Percentiles rank a stretch among this genome's conserved stretches.
These are phyloP conservation scores for Microctenopoma steveboyesi DNA, from an alignment of 2,797 vertebrate genomes.

Conservation along the genomic window DNA sequence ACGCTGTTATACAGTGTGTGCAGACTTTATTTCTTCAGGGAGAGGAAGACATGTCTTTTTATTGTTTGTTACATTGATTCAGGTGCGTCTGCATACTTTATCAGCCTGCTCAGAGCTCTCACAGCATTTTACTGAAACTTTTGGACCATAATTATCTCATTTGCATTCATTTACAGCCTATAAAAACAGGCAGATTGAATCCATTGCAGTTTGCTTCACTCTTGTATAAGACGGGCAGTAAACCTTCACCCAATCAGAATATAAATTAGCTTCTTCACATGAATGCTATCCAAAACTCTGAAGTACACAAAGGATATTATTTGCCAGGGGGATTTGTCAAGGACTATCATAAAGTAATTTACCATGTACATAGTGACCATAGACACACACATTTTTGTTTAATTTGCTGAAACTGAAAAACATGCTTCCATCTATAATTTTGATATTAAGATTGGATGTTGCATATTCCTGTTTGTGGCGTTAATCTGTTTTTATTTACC, in stretches of 20 bases:
- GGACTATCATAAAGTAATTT: constrained; percentile 58
- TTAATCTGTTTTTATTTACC: constrained; percentile 20
- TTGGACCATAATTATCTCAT: constrained; percentile 52
- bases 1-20: constrained; percentile 36
- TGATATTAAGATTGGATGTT: constrained; percentile 21
- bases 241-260: constrained; percentile 52
- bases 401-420: constrained; percentile 25
- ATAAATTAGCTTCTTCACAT: constrained; percentile 48
- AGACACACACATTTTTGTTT: constrained; percentile 30
- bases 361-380: constrained; percentile 36
- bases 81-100: constrained; percentile 45
- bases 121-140: constrained; percentile 44
- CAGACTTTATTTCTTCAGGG: constrained; percentile 50
- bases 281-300: constrained; percentile 38
- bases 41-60: constrained; percentile 29
- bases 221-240: constrained; percentile 24
- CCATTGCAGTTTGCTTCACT: constrained; percentile 33
- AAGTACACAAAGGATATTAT: constrained; percentile 38
- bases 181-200: constrained; percentile 44
- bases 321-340: constrained; percentile 48
- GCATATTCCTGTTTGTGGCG: constrained; percentile 18
- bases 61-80: constrained; percentile 48
- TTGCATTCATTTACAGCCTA: constrained; percentile 46
- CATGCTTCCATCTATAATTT: constrained; percentile 14
- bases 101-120: constrained; percentile 29